Evolutionary conservation across 1,140 invertebrate species (phyloP).

Genomic region (Glossosoma conforme): DNA sequence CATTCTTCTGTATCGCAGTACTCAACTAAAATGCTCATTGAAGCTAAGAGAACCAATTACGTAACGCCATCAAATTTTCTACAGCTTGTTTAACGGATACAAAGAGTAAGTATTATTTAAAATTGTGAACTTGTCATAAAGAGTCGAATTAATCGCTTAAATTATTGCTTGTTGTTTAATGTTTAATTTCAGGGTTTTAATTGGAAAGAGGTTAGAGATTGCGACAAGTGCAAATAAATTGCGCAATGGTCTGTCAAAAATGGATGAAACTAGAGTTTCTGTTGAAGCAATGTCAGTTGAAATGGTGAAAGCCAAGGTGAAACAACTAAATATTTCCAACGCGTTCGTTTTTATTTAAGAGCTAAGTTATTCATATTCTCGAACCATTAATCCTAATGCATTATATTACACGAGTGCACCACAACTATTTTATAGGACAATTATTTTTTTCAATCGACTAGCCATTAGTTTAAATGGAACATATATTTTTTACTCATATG

Average conservation of each 20-base stretch:
- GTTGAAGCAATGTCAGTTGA: slow-evolving; percentile 76
- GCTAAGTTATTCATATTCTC: too few relatives aligned
- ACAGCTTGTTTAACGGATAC: slow-evolving; percentile 74
- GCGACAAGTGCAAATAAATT: slow-evolving; percentile 67
- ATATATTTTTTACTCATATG: too few relatives aligned
- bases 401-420: too few relatives aligned
- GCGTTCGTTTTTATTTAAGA: too few relatives aligned
- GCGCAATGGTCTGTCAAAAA: slow-evolving; percentile 70
- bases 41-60: slow-evolving; percentile 78
- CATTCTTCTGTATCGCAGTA: slow-evolving; percentile 69
- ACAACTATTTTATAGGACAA: too few relatives aligned
- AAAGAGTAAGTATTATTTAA: slow-evolving; percentile 58
- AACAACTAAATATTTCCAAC: too few relatives aligned
- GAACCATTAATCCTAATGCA: too few relatives aligned
- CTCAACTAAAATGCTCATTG: slow-evolving; percentile 63
- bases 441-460: too few relatives aligned
- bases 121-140: too few relatives aligned
- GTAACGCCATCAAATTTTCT: slow-evolving; percentile 83
- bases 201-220: slow-evolving; percentile 63
- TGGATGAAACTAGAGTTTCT: slow-evolving; percentile 69
- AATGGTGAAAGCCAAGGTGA: slow-evolving; percentile 67
- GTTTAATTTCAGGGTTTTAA: slow-evolving; percentile 57
- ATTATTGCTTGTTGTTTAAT: background rate
- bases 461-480: too few relatives aligned
- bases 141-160: background rate